Evolutionary conservation across 2,113 vertebrate genomes (phyloP), one percentile per base, ranked within the genome.

Genomic region (Channa maculata): DNA sequence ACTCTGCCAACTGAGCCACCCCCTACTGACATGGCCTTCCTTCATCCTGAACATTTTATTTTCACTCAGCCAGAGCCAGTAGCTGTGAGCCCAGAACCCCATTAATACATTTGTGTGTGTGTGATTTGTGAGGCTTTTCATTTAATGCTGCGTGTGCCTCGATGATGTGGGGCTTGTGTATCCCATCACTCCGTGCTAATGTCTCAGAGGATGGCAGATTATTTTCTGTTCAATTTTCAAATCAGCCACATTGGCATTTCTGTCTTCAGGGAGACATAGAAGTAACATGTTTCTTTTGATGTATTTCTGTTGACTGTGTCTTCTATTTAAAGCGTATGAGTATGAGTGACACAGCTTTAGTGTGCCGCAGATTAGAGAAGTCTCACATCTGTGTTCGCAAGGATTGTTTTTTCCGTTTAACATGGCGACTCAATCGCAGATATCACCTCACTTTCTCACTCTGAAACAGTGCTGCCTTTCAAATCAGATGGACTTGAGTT

Each of bases 211-310:
- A 87, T 75, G 65, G 72, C 83, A 82, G 86, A 89, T 86, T 74
- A 84, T 83, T 88, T 80, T 85, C 71, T 77, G 62, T 88, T 92
- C 84, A 87, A 73, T 89, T 90, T 92, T 89, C 87, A 90, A 85
- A 89, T 91, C 85, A 84, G 77, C 75, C 80, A 87, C 87, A 72
- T 91, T 92, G 89, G 89, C 88, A 83, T 80, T 36, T 63, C 65
- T 69, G 79, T 87, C 88, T 82, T 69, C 43, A 1, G 90, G 81
- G 86, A 84, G 72, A 85, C 48, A 57, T 71, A 44, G 60, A 59
- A 66, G 77, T 61, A 62, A 77, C 83, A 69, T 62, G 69, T 86
- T 87, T 82, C 79, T 73, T 79, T 77, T 86, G 83, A 89, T 84
- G 80, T 83, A 55, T 84, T 86, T 55, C 83, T 45, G n/a, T 86